These are phyloP conservation scores for Quadriops clusia DNA, from an alignment of 2,888 invertebrate genomes.

Conservation along the genomic window DNA sequence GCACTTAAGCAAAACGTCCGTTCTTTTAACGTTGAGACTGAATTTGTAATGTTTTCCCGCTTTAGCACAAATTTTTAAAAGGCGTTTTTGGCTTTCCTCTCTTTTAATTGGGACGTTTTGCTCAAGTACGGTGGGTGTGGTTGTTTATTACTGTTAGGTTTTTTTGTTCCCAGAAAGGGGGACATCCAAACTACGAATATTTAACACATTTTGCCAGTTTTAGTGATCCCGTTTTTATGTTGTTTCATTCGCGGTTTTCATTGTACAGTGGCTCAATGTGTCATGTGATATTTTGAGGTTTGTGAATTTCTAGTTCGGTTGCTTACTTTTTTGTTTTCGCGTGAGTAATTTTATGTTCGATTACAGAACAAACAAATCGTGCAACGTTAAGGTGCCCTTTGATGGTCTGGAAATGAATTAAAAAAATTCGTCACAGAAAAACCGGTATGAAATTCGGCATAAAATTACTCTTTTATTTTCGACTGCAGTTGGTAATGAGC, in stretches of 20 bases:
- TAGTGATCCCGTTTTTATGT: constrained; percentile 12
- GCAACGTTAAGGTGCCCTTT: too few species aligned
- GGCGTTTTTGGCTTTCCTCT: constrained; percentile 13
- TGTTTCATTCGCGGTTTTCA: constrained; percentile 11
- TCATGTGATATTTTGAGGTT: constrained; percentile 40
- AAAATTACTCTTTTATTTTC: too few species aligned
- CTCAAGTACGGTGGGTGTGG: constrained; percentile 16
- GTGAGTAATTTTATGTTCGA: too few species aligned
- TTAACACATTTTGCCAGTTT: constrained; percentile 31
- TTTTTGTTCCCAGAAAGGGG: constrained; percentile 18
- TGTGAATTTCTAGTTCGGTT: constrained; percentile 27
- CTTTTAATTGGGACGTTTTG: constrained; percentile 19
- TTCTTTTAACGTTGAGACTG: constrained; percentile 24
- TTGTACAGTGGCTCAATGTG: constrained; percentile 36
- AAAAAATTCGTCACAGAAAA: too few species aligned
- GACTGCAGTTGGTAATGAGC: too few species aligned
- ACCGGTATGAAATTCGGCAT: too few species aligned
- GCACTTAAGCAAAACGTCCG: constrained; percentile 7
- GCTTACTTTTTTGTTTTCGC: constrained; percentile 12
- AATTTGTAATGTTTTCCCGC: constrained; percentile 15
- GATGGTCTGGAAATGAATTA: too few species aligned
- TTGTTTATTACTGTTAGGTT: too few species aligned
- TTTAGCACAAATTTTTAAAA: constrained; percentile 16
- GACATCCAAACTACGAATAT: constrained; percentile 15
- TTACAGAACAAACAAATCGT: too few species aligned